A percentile compares a stretch with the other conserved stretches of the same genome.
Conservation (phyloP, 2,113 vertebrate species). For the Hyla sarda region DNA sequence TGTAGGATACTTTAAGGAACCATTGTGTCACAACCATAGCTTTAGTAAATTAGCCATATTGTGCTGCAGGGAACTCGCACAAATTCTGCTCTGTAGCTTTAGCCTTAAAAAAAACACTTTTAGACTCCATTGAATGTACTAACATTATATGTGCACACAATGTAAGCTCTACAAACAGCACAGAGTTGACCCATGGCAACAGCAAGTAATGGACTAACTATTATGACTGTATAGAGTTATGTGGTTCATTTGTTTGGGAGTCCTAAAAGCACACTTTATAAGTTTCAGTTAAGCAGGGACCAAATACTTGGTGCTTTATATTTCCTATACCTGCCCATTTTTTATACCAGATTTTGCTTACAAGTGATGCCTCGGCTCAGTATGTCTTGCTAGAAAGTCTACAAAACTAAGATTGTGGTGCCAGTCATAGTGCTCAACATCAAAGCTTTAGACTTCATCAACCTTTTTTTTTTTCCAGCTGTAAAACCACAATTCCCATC, state of each 20-base stretch:
- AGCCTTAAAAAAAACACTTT: background rate
- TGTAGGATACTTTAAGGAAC: background rate
- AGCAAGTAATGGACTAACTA: background rate
- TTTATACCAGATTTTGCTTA: background rate
- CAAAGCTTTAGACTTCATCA: no score
- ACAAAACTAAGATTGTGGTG: background rate
- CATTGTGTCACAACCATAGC: background rate
- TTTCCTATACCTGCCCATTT: background rate
- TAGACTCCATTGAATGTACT: slow-evolving; percentile 37
- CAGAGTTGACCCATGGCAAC: background rate
- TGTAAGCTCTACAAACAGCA: background rate
- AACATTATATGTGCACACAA: background rate
- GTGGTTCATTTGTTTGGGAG: background rate
- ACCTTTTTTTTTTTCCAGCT: no score
- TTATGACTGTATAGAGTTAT: background rate
- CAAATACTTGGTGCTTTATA: slow-evolving; percentile 6
- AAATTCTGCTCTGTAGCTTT: background rate
- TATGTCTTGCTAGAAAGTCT: background rate
- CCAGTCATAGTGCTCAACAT: background rate
- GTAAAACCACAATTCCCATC: no score
- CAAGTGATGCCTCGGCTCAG: background rate
- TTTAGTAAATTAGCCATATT: background rate
- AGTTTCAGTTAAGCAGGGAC: background rate
- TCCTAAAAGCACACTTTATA: background rate
- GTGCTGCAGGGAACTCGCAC: background rate